Evolutionary conservation across 2,797 vertebrate genomes (phyloP).

Genomic region (Amblyraja radiata): DNA sequence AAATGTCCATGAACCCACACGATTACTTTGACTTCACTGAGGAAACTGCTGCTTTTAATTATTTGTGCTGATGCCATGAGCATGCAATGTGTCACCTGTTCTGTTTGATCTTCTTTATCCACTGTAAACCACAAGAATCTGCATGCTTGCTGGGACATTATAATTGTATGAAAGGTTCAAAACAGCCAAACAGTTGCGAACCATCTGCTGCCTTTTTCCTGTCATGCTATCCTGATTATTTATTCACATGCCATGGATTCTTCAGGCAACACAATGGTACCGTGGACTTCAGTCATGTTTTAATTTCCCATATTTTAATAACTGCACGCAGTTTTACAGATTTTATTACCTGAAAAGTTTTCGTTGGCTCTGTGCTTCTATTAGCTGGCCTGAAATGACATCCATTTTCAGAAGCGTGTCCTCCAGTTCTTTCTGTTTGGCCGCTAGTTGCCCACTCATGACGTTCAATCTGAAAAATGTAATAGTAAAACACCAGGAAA

Average conservation of each 20-base stretch:
- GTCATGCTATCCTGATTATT: conserved; percentile 46
- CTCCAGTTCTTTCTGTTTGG: conserved; percentile 55
- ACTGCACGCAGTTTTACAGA: conserved; percentile 43
- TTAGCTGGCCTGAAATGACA: conserved; percentile 54
- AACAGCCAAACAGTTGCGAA: conserved; percentile 53
- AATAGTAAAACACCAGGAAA: background rate
- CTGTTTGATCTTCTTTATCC: conserved; percentile 6
- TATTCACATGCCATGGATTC: conserved; percentile 39
- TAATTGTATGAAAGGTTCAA: conserved; percentile 38
- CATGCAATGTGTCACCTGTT: conserved; percentile 10
- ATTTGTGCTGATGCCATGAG: background rate
- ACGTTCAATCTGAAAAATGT: conserved; percentile 43
- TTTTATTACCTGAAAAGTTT: conserved; percentile 64
- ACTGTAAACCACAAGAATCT: background rate
- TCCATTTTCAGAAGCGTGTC: conserved; percentile 49
- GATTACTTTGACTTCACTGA: background rate
- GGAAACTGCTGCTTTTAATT: conserved; percentile 6
- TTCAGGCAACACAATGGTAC: conserved; percentile 38
- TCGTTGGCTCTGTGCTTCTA: conserved; percentile 51
- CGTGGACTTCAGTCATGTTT: conserved; percentile 42
- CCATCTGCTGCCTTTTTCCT: conserved; percentile 52
- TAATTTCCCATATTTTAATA: conserved; percentile 63
- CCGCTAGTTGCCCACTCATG: conserved; percentile 55
- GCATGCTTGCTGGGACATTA: background rate
- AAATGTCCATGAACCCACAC: background rate